These are phyloP conservation scores for Picus viridis DNA, from an alignment of 2,797 vertebrate genomes.

Conservation along the genomic window DNA sequence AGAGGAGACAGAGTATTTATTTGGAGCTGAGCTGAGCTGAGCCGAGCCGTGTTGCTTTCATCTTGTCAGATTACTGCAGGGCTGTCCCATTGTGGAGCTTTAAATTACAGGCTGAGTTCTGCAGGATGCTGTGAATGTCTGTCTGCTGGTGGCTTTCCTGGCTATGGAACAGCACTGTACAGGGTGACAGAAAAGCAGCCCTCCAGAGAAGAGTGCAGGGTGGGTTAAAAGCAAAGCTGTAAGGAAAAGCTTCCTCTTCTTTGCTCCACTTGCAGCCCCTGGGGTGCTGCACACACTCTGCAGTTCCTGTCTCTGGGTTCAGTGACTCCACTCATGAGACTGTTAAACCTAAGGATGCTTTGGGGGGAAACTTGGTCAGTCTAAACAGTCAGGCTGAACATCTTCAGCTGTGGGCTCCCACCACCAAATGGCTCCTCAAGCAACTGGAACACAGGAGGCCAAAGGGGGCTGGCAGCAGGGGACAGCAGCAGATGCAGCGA, in stretches of 20 bases:
- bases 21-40: neutral
- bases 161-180: neutral
- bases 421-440: neutral
- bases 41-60: neutral
- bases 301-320: neutral
- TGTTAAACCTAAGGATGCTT: neutral
- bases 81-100: neutral
- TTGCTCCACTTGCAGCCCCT: neutral
- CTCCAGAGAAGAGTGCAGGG: neutral
- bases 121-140: neutral
- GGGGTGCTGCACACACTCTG: neutral
- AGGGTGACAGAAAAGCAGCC: neutral
- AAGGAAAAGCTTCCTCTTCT: neutral
- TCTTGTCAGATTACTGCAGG: neutral
- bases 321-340: neutral
- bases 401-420: neutral
- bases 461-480: neutral
- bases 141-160: neutral
- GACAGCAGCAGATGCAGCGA: neutral
- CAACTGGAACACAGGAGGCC: neutral
- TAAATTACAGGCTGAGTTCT: neutral
- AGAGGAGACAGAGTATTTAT: constrained; percentile 35
- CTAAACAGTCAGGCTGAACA: neutral
- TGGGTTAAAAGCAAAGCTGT: neutral
- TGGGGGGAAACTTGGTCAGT: neutral